Evolutionary conservation across 2,113 vertebrate species (phyloP), one percentile per base, ranked within the genome.

Genomic region (Myotis lucifugus): DNA sequence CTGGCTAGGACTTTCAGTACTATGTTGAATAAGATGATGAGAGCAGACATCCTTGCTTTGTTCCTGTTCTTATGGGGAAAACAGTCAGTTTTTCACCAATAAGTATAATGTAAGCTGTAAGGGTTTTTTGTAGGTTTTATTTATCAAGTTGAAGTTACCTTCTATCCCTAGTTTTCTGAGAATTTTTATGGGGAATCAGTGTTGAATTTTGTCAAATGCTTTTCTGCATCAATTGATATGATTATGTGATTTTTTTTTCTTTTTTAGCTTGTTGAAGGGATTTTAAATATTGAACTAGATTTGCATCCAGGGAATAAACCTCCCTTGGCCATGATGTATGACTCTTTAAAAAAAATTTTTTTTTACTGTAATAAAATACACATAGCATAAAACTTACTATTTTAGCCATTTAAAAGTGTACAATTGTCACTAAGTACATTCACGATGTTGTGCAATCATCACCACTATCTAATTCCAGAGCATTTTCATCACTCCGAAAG

Each of bases 381-480:
- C 2, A 81, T 67, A 79, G 32, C 73, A 73, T 89, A 46, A 69
- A 23, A 85, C 67, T 81, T 72, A 61, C 70, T 25, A 73, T 50
- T 85, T 95, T 83, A 82, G 54, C 59, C 54, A 83, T 78, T 92
- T 85, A 37, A 76, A 93, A 95, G 37, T 86, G 54, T 88, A 42
- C 42, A 85, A 5, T 72, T 81, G 56, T 61, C 74, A 76, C 40
- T 81, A 91, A 86, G 40, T 61, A 52, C 15, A 79, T 95, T 93
- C 42, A 73, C 6, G 25, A 29, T 93, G 74, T 79, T 93, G n/a
- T 73, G 32, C 88, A 96, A 83, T 48, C 37, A 83, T 89, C 69
- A 67, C 54, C 52, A 90, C 79, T 56, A 69, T 94, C 88, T 95
- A 94, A 89, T 89, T 94, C 88, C 93, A 96, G 64, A 86, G 67